phyloP scores from a whole-genome alignment of 2,888 invertebrate genomes.

The Elysia crispata region DNA sequence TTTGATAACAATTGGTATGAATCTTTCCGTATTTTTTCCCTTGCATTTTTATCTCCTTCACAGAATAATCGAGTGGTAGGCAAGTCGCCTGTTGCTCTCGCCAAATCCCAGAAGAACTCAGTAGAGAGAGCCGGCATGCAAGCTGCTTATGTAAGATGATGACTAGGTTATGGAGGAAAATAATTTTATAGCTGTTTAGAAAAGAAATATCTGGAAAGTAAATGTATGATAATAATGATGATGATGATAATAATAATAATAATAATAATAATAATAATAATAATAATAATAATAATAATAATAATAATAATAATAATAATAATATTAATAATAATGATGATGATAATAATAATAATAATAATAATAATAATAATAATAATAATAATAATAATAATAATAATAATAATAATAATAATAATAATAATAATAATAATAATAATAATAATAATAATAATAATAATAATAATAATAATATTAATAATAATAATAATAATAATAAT shows the following conservation, averaged over 20 bases:
- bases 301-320: conserved; percentile 35
- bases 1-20: no score
- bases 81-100: conserved; percentile 68
- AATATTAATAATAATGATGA: conserved; percentile 34
- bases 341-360: conserved; percentile 37
- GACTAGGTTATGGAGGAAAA: neutral
- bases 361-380: conserved; percentile 36
- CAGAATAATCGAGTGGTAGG: conserved; percentile 63
- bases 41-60: neutral
- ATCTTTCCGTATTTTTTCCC: conserved; percentile 31
- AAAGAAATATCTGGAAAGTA: no score
- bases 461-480: conserved; percentile 32
- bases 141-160: conserved; percentile 76
- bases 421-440: conserved; percentile 29
- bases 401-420: neutral
- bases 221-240: no score
- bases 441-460: conserved; percentile 33
- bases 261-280: conserved; percentile 23
- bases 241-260: neutral
- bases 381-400: neutral
- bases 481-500: conserved; percentile 37
- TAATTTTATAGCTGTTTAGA: no score
- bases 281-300: conserved; percentile 29
- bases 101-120: conserved; percentile 77
- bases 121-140: conserved; percentile 90